Conservation (phyloP, 2,113 vertebrate species). For the Gasterosteus nipponicus region DNA sequence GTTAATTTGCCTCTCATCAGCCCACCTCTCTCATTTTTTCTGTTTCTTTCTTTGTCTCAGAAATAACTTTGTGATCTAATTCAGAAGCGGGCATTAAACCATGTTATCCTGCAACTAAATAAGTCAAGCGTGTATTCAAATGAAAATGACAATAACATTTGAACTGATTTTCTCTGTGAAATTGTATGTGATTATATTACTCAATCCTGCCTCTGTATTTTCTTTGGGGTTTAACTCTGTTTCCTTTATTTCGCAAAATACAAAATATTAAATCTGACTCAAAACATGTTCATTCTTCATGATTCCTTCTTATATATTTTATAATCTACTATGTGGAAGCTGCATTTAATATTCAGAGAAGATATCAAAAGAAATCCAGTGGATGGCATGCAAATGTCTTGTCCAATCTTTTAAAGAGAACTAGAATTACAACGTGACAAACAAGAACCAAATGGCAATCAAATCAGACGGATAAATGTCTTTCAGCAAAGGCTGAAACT, state of each 20-base stretch:
- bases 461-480: neutral
- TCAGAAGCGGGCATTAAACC: conserved; percentile 8
- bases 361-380: neutral
- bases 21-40: neutral
- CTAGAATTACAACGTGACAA: neutral
- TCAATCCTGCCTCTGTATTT: conserved; percentile 28
- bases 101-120: conserved; percentile 20
- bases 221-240: neutral
- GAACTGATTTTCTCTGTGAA: conserved; percentile 44
- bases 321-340: neutral
- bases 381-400: neutral
- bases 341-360: neutral
- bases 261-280: conserved; percentile 6
- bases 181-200: conserved; percentile 44
- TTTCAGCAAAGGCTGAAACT: conserved; percentile 29
- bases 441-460: conserved; percentile 4
- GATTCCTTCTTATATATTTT: neutral
- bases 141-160: conserved; percentile 43
- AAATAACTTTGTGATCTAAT: conserved; percentile 17
- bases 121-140: conserved; percentile 38
- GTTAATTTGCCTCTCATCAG: neutral
- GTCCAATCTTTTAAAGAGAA: neutral
- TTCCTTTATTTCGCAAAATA: conserved; percentile 11
- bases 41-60: conserved; percentile 5
- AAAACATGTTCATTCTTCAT: conserved; percentile 5